A percentile compares a stretch with the other conserved stretches of the same genome.
These are phyloP conservation scores for Balearica regulorum DNA, from an alignment of 2,797 vertebrate species.

Conservation along the genomic window DNA sequence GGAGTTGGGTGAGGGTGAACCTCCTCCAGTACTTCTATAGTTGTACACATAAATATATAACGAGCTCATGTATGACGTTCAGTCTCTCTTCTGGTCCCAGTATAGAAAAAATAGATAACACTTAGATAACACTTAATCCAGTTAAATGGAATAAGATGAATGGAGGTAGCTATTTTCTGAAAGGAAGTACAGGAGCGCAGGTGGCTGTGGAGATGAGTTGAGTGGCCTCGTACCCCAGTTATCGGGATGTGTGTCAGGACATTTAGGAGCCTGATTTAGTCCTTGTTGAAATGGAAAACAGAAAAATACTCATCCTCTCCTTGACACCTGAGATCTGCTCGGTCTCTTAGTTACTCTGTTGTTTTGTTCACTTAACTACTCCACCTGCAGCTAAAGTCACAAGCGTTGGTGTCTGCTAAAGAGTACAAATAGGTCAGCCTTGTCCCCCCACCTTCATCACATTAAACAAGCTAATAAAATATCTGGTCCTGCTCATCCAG, in stretches of 20 bases:
- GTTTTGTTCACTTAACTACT: background rate
- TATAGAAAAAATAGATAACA: background rate
- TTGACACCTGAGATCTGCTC: background rate
- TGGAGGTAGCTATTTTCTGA: background rate
- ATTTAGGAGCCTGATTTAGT: background rate
- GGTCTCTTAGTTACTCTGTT: background rate
- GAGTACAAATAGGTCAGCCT: background rate
- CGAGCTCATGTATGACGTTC: rapidly evolving
- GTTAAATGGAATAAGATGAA: background rate
- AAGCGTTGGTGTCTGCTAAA: rapidly evolving
- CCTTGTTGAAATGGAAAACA: background rate
- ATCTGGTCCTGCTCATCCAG: background rate
- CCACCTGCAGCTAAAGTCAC: background rate
- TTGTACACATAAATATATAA: background rate
- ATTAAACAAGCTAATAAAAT: background rate
- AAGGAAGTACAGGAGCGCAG: background rate
- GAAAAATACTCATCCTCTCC: background rate
- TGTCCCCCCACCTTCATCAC: background rate
- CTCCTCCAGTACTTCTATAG: background rate
- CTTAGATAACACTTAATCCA: background rate
- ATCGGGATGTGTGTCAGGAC: background rate
- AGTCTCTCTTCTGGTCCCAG: background rate
- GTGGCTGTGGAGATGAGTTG: rapidly evolving
- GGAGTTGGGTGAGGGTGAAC: rapidly evolving
- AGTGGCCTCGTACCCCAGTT: background rate